Conservation (phyloP, 2,888 invertebrate species). For the Callyntrura sp. region DNA sequence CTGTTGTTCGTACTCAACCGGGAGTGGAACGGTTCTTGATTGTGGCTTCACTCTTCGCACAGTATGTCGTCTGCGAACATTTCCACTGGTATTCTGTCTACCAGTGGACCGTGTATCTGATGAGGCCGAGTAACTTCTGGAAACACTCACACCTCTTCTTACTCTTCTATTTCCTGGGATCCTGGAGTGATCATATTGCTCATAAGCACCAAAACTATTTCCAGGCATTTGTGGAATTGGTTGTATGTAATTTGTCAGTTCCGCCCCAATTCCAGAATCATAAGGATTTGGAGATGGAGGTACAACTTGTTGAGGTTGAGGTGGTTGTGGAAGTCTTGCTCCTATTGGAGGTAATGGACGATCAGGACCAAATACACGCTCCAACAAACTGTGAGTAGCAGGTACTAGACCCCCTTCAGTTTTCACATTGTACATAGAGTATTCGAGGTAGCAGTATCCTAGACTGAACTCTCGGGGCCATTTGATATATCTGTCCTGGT, state of each 20-base stretch:
- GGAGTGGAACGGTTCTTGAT: slow-evolving; percentile 60
- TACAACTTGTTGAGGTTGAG: slow-evolving; percentile 47
- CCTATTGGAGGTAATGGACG: slow-evolving; percentile 46
- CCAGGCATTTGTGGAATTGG: slow-evolving; percentile 76
- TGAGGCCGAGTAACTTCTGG: slow-evolving; percentile 77
- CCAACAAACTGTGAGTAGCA: slow-evolving; percentile 77
- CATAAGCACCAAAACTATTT: slow-evolving; percentile 66
- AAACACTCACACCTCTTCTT: slow-evolving; percentile 78
- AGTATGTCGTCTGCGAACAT: slow-evolving; percentile 51
- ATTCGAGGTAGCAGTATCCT: slow-evolving; percentile 83
- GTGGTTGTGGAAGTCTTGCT: slow-evolving; percentile 59
- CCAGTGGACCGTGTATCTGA: slow-evolving; percentile 10
- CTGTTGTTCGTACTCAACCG: slow-evolving; percentile 6
- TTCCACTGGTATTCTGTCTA: slow-evolving; percentile 48
- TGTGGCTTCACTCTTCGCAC: slow-evolving; percentile 62
- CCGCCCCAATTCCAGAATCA: slow-evolving; percentile 25
- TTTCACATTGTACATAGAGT: slow-evolving; percentile 82
- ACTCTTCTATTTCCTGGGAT: slow-evolving; percentile 80
- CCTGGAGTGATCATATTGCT: slow-evolving; percentile 70
- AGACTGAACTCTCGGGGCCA: slow-evolving; percentile 83
- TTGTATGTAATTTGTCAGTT: slow-evolving; percentile 80
- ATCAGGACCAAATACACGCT: slow-evolving; percentile 74
- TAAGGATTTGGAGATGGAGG: slow-evolving; percentile 48
- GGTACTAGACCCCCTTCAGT: slow-evolving; percentile 79
- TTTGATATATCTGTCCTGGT: slow-evolving; percentile 80